Evolutionary conservation across 92 coral and sea anemone genomes (phyloP), one percentile per base, ranked within the genome.

Genomic region (Siderastrea radians): DNA sequence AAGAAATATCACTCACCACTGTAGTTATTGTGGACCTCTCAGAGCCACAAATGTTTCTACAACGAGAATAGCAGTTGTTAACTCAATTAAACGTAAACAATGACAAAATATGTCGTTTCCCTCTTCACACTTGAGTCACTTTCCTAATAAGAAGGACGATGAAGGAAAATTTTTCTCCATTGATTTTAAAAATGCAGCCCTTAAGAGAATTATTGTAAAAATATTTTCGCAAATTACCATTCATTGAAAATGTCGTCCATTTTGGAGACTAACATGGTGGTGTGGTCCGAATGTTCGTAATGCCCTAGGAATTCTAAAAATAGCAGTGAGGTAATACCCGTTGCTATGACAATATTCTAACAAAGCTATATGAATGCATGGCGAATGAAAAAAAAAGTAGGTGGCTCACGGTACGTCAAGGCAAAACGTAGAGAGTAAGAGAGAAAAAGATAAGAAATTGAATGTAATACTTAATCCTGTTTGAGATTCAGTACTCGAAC

Each of bases 291-390:
- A 72, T 17, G 80, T 83, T 83, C 85, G 94, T 93, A 84, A 91
- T 86, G 90, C 47, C 83, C 72, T 59, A 75, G 90, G 95, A 87
- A 86, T 87, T 81, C 66, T 48, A 47, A 82, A 95, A 75, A 71
- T 85, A 91, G 75, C 68, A 75, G 73, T 95, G 92, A 95, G 83
- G 98, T 93, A 96, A 95, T 62, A 92, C 79, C 68, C 87, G 77
- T 89, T 52, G 65, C 95, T 71, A 86, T 91, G 85, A 88, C 86
- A 80, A 92, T 82, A 81, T 10, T 26, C 38, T 26, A 26, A 26
- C 38, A 26, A 26, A 26, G 38, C 38, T 26, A 26, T 26, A 26
- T 26, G 38, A 26, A 26, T 26, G 38, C 38, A 26, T 26, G 38
- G 38, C 38, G 38, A 26, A 26, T 26, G 38, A 26, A 26, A 26